Evolutionary conservation across 2,888 invertebrate genomes (phyloP).

Genomic region (Rotaria macrura): DNA sequence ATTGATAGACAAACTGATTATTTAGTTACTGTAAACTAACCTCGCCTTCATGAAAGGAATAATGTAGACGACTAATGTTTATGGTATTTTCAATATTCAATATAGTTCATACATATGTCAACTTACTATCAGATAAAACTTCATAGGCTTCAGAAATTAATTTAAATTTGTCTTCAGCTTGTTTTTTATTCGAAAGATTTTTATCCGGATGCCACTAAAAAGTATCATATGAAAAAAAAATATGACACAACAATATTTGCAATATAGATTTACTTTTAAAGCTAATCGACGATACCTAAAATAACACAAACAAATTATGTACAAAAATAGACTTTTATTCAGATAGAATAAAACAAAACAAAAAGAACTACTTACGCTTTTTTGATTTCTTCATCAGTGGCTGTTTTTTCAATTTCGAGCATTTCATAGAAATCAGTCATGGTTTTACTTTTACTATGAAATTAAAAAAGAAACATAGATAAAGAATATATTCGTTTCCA

Average conservation of each 20-base stretch:
- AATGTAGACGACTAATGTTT: too few species aligned
- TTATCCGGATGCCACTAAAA: conserved; percentile 19
- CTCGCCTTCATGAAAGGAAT: too few species aligned
- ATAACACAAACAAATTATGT: neutral
- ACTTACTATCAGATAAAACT: neutral
- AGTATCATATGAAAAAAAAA: neutral
- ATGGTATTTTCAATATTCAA: too few species aligned
- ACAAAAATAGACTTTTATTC: neutral
- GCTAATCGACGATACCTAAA: conserved; percentile 19
- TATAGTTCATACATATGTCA: too few species aligned
- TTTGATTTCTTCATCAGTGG: conserved; percentile 80
- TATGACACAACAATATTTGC: neutral
- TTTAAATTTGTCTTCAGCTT: conserved; percentile 18
- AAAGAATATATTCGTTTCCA: neutral
- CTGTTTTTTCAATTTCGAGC: conserved; percentile 70
- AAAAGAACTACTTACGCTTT: conserved; percentile 65
- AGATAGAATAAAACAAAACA: too few species aligned
- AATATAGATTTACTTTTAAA: neutral
- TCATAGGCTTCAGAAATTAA: conserved; percentile 8
- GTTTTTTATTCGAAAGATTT: neutral
- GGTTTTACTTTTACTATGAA: too few species aligned
- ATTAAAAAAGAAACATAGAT: too few species aligned
- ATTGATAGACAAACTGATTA: too few species aligned
- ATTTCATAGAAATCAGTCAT: conserved; percentile 58
- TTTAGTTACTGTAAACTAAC: too few species aligned